Evolutionary conservation across 2,888 invertebrate genomes (phyloP).

Genomic region (Keiferia lycopersicella): DNA sequence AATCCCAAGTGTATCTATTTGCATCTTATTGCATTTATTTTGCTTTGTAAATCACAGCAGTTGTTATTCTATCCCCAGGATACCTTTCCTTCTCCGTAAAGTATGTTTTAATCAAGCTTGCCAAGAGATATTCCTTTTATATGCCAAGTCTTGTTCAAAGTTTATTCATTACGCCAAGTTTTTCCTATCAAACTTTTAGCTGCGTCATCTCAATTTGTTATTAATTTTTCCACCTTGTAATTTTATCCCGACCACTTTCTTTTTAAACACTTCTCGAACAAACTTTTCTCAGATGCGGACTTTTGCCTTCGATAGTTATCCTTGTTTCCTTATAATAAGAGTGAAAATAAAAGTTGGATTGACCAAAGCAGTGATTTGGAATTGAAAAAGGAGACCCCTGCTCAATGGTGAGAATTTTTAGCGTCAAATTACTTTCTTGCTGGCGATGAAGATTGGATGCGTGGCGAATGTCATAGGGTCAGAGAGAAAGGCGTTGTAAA

Average conservation of each 20-base stretch:
- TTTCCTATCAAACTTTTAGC: conserved; percentile 16
- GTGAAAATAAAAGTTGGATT: no score
- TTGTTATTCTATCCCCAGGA: conserved; percentile 3
- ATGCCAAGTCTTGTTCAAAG: conserved; percentile 10
- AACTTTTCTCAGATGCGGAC: background rate
- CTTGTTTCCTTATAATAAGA: background rate
- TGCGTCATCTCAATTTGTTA: conserved; percentile 5
- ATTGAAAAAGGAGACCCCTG: no score
- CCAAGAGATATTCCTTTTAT: background rate
- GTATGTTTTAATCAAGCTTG: background rate
- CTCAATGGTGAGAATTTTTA: no score
- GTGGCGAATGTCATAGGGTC: no score
- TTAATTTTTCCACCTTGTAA: conserved; percentile 9
- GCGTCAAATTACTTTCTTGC: no score
- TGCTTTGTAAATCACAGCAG: background rate
- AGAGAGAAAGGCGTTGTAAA: no score
- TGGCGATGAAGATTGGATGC: no score
- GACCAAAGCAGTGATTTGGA: no score
- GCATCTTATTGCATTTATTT: conserved; percentile 16
- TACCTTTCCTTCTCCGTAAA: background rate
- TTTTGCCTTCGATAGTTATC: background rate
- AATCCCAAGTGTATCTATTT: conserved; percentile 1
- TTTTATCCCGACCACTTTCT: conserved; percentile 8
- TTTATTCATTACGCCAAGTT: conserved; percentile 13
- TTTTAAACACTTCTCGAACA: conserved; percentile 6